These are phyloP conservation scores for Anableps anableps DNA, from an alignment of 2,797 vertebrate species.

Conservation along the genomic window DNA sequence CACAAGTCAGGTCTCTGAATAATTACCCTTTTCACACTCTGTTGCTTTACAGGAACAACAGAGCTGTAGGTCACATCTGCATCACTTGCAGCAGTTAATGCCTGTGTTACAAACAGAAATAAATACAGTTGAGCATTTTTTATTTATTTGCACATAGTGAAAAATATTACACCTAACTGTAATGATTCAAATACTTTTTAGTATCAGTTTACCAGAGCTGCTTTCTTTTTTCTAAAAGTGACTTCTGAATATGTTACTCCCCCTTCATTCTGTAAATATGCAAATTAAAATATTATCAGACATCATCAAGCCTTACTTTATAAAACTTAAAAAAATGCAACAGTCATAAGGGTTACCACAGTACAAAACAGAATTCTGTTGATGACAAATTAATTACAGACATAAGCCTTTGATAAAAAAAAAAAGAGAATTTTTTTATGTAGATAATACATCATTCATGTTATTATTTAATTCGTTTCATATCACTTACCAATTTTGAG, in stretches of 20 bases:
- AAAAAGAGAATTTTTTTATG: neutral
- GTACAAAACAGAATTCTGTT: neutral
- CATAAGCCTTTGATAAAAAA: neutral
- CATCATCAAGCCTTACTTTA: neutral
- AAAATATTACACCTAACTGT: neutral
- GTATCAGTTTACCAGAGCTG: slow-evolving; percentile 6
- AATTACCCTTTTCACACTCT: slow-evolving; percentile 2
- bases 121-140: neutral
- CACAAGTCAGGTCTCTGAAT: neutral
- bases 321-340: neutral
- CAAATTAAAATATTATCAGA: neutral
- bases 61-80: slow-evolving; percentile 25
- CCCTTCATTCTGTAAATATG: slow-evolving; percentile 16
- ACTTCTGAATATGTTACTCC: slow-evolving; percentile 2
- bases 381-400: neutral
- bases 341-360: neutral
- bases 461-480: neutral
- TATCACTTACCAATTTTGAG: slow-evolving; percentile 3
- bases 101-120: slow-evolving; percentile 18
- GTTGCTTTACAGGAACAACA: neutral
- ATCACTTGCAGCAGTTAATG: neutral
- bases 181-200: neutral
- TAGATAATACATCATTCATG: neutral
- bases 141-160: neutral
- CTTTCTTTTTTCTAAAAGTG: neutral